Evolutionary conservation across 2,113 vertebrate species (phyloP), one percentile per base, ranked within the genome.

Genomic region (Saccopteryx bilineata): DNA sequence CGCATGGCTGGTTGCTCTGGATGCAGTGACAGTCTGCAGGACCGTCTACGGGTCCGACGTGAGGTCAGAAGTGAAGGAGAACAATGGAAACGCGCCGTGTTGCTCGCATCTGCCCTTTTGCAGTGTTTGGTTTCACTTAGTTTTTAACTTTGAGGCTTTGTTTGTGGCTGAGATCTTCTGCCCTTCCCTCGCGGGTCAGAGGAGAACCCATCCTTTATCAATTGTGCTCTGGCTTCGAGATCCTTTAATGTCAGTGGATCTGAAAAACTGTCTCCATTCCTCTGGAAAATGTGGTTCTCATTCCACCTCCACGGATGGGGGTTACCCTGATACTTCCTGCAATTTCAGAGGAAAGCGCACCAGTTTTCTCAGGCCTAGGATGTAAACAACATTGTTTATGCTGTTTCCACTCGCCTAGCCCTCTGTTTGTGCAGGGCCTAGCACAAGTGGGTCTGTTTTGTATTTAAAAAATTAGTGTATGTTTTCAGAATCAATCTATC

Each of bases 401-500:
- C 93, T 97, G 80, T 96, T 97, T 96, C 19, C 69, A 93, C 96
- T 89, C 93, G 97, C 96, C 92, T 94, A 79, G 33, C 74, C 24
- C 95, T 97, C 91, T 98, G 96, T 95, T 92, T 98, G 95, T 90
- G 71, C 93, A 92, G 88, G 93, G 91, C 93, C 94, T 93, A 90
- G 95, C 96, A 94, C 96, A 96, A 97, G 94, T 24, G 71, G 87
- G 84, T 97, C 96, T 98, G 97, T 95, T 97, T 96, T 92, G 63
- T 84, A 96, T 98, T 98, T 97, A 39, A 96, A 97, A 97, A 98
- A 97, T 97, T 97, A 97, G 97, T 94, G 95, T 94, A 69, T 97
- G 97, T 97, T 97, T 98, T 97, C 97, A 97, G 93, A 98, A 93
- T 76, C 97, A 94, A 96, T 98, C 95, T 97, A 93, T 96, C 96